Conservation (phyloP, 2,113 vertebrate species). For the Prietella phreatophila region DNA sequence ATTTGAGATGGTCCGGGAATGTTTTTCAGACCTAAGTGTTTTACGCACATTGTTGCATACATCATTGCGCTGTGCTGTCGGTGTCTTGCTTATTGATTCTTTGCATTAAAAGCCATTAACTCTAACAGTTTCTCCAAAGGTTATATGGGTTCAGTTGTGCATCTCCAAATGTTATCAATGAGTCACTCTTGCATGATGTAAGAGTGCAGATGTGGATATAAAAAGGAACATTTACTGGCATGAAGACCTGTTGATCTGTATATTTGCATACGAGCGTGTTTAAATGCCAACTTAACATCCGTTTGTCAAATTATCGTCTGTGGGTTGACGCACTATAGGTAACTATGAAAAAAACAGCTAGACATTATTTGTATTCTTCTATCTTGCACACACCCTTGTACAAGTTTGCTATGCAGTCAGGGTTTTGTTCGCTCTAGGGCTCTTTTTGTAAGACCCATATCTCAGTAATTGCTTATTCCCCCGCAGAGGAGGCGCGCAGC, state of each 20-base stretch:
- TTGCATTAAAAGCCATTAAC: constrained; percentile 10
- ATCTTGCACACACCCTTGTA: background rate
- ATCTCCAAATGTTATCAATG: background rate
- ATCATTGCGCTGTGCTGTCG: background rate
- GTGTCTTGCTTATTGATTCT: constrained; percentile 19
- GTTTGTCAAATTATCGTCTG: background rate
- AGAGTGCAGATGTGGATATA: background rate
- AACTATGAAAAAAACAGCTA: background rate
- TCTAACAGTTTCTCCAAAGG: background rate
- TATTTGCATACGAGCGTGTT: background rate
- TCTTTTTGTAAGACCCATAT: constrained; percentile 20
- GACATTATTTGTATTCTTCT: constrained; percentile 4
- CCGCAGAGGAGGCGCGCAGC: constrained; percentile 19
- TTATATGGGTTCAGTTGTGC: background rate
- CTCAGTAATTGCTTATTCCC: constrained; percentile 32
- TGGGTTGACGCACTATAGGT: background rate
- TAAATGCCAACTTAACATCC: background rate
- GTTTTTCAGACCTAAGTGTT: background rate
- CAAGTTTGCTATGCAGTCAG: constrained; percentile 12
- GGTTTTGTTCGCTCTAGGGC: constrained; percentile 25
- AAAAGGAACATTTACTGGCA: background rate
- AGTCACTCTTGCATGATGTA: background rate
- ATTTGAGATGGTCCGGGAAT: background rate
- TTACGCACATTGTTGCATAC: background rate
- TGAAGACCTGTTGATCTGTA: background rate